These are phyloP conservation scores for Colius striatus DNA, from an alignment of 2,113 vertebrate species.

Conservation along the genomic window DNA sequence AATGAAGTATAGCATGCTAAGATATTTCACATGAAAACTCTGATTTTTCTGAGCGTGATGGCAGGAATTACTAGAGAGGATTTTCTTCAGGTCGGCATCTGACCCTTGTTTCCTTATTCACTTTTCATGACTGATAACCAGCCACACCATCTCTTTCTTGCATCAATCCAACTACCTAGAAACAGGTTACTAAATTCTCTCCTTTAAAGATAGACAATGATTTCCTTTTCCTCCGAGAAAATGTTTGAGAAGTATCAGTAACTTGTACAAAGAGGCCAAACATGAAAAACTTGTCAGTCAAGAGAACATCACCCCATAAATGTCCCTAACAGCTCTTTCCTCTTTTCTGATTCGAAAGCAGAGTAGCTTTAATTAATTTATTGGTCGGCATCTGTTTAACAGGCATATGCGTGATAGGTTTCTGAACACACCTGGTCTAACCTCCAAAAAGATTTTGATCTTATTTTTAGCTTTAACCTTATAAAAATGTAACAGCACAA, in stretches of 20 bases:
- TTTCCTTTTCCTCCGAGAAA: background rate
- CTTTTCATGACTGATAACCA: background rate
- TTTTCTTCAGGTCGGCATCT: background rate
- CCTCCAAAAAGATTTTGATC: constrained; percentile 14
- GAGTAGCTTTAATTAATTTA: constrained; percentile 63
- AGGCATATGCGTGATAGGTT: constrained; percentile 8
- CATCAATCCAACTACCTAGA: background rate
- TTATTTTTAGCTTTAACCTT: constrained; percentile 65
- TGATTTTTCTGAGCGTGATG: background rate
- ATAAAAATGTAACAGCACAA: constrained; percentile 65
- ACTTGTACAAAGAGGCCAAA: constrained; percentile 27
- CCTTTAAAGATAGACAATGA: background rate
- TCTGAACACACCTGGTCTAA: constrained; percentile 27
- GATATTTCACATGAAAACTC: background rate
- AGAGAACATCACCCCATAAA: constrained; percentile 45
- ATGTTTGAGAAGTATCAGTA: background rate
- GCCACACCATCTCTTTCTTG: background rate
- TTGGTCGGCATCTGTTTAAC: constrained; percentile 50
- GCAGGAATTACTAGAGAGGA: background rate
- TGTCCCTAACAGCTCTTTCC: constrained; percentile 36
- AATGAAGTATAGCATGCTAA: background rate
- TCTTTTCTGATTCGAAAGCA: constrained; percentile 41
- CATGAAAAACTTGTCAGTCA: constrained; percentile 72
- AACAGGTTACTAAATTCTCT: background rate
- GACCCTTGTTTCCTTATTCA: background rate